Conservation (phyloP, 2,797 vertebrate genomes). For the Emys orbicularis region DNA sequence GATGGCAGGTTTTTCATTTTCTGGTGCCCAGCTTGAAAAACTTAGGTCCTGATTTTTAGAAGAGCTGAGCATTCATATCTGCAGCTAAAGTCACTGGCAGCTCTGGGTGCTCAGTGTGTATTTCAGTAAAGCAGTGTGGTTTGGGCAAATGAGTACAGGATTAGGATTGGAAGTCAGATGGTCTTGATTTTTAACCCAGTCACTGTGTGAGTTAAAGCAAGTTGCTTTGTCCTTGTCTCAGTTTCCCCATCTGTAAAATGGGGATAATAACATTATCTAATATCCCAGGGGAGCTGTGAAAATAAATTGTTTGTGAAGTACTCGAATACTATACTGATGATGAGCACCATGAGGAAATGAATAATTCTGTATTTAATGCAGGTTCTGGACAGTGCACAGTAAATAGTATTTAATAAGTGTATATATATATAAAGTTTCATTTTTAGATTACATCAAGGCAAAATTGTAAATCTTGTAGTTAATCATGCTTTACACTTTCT, state of each 20-base stretch:
- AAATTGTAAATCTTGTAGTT: not conserved
- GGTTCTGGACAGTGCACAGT: not conserved
- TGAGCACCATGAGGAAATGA: not conserved
- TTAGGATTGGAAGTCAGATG: not conserved
- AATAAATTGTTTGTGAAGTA: not conserved
- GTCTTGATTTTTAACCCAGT: not conserved
- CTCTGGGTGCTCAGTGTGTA: not conserved
- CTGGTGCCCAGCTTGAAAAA: not conserved
- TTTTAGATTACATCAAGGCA: not conserved
- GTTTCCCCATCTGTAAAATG: not conserved
- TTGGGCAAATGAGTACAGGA: not conserved
- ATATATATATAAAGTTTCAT: not conserved
- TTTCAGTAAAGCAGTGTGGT: not conserved
- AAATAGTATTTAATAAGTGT: not conserved
- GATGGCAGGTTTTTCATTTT: not conserved
- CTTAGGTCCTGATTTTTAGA: not conserved
- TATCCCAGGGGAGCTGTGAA: not conserved
- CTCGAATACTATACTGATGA: not conserved
- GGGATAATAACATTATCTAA: not conserved
- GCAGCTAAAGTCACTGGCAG: not conserved
- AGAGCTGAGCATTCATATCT: not conserved
- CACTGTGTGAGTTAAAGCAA: not conserved
- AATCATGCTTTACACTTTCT: not conserved
- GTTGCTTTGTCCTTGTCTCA: not conserved
- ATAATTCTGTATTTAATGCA: not conserved